phyloP scores from a whole-genome alignment of 2,797 vertebrate species.

The Gallinago nigripennis region DNA sequence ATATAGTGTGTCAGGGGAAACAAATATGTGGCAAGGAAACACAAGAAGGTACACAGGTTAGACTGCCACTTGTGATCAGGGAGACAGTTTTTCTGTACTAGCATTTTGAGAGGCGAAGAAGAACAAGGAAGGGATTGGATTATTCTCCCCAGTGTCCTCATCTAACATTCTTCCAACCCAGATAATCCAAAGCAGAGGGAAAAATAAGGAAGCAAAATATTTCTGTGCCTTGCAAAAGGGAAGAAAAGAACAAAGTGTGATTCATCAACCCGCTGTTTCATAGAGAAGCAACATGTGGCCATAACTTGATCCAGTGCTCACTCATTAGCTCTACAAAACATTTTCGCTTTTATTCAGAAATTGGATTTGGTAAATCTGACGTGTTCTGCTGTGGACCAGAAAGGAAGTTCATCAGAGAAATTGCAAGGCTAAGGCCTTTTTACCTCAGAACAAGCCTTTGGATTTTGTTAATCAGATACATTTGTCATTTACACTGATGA shows the following conservation, averaged over 20 bases:
- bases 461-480: slow-evolving; percentile 39
- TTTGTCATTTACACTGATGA: slow-evolving; percentile 29
- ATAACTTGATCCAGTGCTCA: background rate
- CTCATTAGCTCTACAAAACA: background rate
- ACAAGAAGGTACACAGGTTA: background rate
- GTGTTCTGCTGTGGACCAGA: background rate
- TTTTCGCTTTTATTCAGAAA: slow-evolving; percentile 12
- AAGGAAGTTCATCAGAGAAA: slow-evolving; percentile 35
- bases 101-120: background rate
- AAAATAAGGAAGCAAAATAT: background rate
- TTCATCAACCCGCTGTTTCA: background rate
- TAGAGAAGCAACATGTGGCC: background rate
- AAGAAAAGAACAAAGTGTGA: background rate
- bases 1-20: background rate
- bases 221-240: background rate
- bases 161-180: background rate
- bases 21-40: background rate
- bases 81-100: background rate
- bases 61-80: background rate
- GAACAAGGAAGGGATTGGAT: background rate
- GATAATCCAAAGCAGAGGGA: background rate
- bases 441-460: background rate
- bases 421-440: background rate
- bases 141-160: background rate
- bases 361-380: background rate